Percentiles rank a stretch among this genome's conserved stretches.
These are phyloP conservation scores for Brotula barbata DNA, from an alignment of 2,797 vertebrate genomes.

Conservation along the genomic window DNA sequence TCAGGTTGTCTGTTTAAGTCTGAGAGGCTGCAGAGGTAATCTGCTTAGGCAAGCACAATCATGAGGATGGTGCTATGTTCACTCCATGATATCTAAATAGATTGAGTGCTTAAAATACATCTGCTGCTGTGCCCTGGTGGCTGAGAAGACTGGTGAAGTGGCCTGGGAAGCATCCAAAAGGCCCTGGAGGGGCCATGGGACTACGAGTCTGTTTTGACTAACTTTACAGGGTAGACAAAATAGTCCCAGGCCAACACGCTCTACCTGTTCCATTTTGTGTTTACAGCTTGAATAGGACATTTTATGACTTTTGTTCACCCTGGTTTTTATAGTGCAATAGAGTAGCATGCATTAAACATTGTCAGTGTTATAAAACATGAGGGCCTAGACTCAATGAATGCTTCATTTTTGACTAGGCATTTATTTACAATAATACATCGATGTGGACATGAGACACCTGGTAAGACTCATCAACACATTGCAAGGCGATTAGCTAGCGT, in stretches of 20 bases:
- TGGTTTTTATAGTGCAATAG: too few relatives aligned
- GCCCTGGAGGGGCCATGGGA: slow-evolving; percentile 22
- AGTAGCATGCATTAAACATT: too few relatives aligned
- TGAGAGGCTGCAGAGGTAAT: slow-evolving; percentile 63
- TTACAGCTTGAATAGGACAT: too few relatives aligned
- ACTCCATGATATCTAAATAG: slow-evolving; percentile 64
- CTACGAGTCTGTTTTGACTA: slow-evolving; percentile 32
- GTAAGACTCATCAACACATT: too few relatives aligned
- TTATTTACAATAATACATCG: too few relatives aligned
- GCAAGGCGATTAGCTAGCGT: too few relatives aligned
- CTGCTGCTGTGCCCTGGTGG: slow-evolving; percentile 56
- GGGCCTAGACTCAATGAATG: too few relatives aligned
- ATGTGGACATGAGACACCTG: too few relatives aligned
- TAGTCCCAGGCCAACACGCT: not conserved
- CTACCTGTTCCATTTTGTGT: not conserved
- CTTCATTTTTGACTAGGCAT: too few relatives aligned
- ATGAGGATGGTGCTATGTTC: slow-evolving; percentile 56
- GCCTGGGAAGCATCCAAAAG: slow-evolving; percentile 44
- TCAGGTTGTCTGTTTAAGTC: slow-evolving; percentile 51
- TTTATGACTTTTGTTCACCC: too few relatives aligned
- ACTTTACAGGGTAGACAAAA: slow-evolving; percentile 35
- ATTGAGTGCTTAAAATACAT: slow-evolving; percentile 68
- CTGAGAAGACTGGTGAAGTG: slow-evolving; percentile 63
- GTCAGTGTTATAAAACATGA: too few relatives aligned
- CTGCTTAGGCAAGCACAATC: slow-evolving; percentile 69